Percentiles rank a stretch among this genome's conserved stretches.
phyloP scores from a whole-genome alignment of 2,797 vertebrate genomes.

The Pempheris klunzingeri region DNA sequence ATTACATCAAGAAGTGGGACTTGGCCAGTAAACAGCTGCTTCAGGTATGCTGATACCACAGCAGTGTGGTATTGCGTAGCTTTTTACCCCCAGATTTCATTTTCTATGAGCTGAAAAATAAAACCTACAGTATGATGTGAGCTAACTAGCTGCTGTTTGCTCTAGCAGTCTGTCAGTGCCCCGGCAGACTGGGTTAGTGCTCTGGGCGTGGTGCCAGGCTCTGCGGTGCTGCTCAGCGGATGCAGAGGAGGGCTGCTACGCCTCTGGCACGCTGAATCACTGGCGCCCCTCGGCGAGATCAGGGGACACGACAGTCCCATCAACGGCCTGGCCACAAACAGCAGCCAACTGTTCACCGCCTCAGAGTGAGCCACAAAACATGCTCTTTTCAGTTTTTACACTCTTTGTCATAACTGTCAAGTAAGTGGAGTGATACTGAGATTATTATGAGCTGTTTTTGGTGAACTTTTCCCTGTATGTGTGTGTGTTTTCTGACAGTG shows the following conservation, averaged over 20 bases:
- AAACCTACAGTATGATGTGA: neutral
- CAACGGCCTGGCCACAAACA: constrained; percentile 93
- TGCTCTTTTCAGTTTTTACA: too few species aligned
- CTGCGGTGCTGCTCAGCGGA: constrained; percentile 89
- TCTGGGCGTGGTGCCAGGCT: constrained; percentile 89
- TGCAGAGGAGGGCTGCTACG: constrained; percentile 93
- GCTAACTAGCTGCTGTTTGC: constrained; percentile 1
- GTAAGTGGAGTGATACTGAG: neutral
- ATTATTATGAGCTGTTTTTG: neutral
- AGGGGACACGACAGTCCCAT: constrained; percentile 95
- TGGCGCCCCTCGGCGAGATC: constrained; percentile 89
- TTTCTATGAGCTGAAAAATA: neutral
- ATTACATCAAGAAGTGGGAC: constrained; percentile 97
- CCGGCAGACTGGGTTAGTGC: constrained; percentile 94
- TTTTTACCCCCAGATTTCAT: neutral
- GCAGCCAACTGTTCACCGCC: constrained; percentile 94
- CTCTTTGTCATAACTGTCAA: neutral
- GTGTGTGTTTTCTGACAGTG: constrained; percentile 81
- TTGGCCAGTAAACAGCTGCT: constrained; percentile 91
- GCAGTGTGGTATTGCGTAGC: neutral
- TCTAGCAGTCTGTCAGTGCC: constrained; percentile 90
- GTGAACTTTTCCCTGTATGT: neutral
- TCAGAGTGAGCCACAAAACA: constrained; percentile 90
- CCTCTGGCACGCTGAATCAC: constrained; percentile 92
- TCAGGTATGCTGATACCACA: constrained; percentile 76